Conservation (phyloP, 2,113 vertebrate genomes). For the Tragelaphus imberbis region DNA sequence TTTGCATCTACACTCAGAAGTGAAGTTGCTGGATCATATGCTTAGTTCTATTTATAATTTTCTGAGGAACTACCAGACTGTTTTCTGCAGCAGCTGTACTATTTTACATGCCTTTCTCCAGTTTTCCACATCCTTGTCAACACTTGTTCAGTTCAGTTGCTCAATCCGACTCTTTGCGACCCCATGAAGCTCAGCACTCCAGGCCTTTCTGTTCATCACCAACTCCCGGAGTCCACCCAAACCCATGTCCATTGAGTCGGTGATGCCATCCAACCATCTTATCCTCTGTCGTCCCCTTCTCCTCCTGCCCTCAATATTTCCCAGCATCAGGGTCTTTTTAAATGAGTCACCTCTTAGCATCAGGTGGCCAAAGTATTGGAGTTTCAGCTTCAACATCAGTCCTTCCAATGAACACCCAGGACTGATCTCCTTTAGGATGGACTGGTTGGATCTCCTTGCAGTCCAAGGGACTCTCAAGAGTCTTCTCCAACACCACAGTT, state of each 20-base stretch:
- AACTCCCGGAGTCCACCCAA: not conserved
- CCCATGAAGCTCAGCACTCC: not conserved
- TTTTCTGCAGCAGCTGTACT: not conserved
- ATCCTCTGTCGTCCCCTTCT: not conserved
- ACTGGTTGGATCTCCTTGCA: not conserved
- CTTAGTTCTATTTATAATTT: not conserved
- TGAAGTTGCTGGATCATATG: not conserved
- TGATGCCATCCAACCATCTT: not conserved
- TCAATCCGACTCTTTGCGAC: not conserved
- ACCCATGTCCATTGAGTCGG: fast-evolving
- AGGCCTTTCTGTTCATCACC: not conserved
- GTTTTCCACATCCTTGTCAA: not conserved
- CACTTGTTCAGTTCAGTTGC: not conserved
- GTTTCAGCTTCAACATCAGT: not conserved
- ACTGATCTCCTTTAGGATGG: not conserved
- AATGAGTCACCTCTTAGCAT: not conserved
- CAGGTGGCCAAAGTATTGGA: not conserved
- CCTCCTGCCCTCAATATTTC: not conserved
- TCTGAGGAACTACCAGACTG: not conserved
- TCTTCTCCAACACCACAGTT: not conserved
- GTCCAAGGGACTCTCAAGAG: not conserved
- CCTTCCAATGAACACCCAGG: not conserved
- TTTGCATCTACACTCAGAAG: not conserved
- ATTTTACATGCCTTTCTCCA: not conserved
- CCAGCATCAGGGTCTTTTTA: not conserved